These are phyloP conservation scores for Epirrita christyi DNA, from an alignment of 2,888 invertebrate genomes.

Conservation along the genomic window DNA sequence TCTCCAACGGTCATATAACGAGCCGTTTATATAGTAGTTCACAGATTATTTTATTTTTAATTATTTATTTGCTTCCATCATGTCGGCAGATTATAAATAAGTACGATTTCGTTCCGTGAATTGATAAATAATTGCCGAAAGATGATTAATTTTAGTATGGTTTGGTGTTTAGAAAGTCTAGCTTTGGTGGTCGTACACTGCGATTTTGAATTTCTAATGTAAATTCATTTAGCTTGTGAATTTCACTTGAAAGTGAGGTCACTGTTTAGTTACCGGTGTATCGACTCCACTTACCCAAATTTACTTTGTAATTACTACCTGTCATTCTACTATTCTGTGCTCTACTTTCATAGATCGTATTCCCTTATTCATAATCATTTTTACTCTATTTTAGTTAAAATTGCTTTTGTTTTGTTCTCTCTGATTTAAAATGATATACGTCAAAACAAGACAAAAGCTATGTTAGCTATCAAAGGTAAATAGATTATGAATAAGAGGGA, in stretches of 20 bases:
- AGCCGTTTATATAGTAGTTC: too few relatives aligned
- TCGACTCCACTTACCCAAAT: neutral
- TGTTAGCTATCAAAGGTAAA: too few relatives aligned
- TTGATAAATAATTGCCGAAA: slow-evolving; percentile 35
- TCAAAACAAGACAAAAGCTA: too few relatives aligned
- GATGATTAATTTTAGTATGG: slow-evolving; percentile 35
- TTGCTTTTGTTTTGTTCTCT: too few relatives aligned
- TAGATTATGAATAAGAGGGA: too few relatives aligned
- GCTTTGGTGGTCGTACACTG: slow-evolving; percentile 8
- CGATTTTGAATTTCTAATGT: slow-evolving; percentile 19
- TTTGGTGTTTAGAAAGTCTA: slow-evolving; percentile 33
- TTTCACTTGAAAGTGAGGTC: slow-evolving; percentile 13
- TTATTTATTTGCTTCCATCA: slow-evolving; percentile 30
- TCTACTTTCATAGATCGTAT: neutral
- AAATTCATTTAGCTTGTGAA: slow-evolving; percentile 17
- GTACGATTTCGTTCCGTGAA: slow-evolving; percentile 32
- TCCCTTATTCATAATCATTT: too few relatives aligned
- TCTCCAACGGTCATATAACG: too few relatives aligned
- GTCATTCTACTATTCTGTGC: neutral
- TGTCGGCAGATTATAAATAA: slow-evolving; percentile 18
- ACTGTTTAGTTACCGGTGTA: slow-evolving; percentile 5
- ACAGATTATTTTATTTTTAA: slow-evolving; percentile 29
- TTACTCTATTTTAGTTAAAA: too few relatives aligned
- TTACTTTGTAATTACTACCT: too few relatives aligned
- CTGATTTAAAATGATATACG: too few relatives aligned